These are phyloP conservation scores for Semaprochilodus insignis DNA, from an alignment of 2,797 vertebrate genomes.

Conservation along the genomic window DNA sequence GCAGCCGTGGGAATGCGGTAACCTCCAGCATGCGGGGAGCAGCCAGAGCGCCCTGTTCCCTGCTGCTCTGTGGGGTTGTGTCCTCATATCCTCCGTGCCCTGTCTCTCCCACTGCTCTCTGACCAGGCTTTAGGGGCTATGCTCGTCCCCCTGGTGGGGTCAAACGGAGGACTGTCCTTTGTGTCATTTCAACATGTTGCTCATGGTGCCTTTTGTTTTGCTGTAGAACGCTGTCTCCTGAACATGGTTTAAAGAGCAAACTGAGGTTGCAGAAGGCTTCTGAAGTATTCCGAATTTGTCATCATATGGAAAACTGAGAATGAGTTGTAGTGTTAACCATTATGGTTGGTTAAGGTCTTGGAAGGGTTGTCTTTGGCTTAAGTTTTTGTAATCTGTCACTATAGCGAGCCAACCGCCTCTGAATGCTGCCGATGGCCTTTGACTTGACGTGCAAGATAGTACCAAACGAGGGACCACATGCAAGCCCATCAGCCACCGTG, in stretches of 20 bases:
- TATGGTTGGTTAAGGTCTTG: background rate
- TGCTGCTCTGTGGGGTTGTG: slow-evolving; percentile 32
- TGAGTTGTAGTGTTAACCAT: background rate
- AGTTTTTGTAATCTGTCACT: background rate
- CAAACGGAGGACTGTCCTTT: background rate
- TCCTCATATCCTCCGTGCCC: slow-evolving; percentile 23
- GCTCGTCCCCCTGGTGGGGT: background rate
- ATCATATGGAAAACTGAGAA: background rate
- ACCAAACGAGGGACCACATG: background rate
- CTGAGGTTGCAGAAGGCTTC: background rate
- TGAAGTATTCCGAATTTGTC: background rate
- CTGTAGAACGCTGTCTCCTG: background rate
- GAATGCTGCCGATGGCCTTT: background rate
- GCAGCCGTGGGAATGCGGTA: slow-evolving; percentile 35
- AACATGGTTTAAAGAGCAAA: slow-evolving; percentile 1
- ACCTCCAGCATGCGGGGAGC: slow-evolving; percentile 1
- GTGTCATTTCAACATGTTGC: slow-evolving; percentile 7
- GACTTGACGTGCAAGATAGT: background rate
- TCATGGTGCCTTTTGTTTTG: background rate
- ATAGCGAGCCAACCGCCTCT: too few species aligned
- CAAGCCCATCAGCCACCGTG: background rate
- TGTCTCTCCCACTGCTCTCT: slow-evolving; percentile 15
- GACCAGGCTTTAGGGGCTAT: background rate
- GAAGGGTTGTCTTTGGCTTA: background rate
- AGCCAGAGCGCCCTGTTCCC: slow-evolving; percentile 7